Percentiles rank a stretch among this genome's conserved stretches.
phyloP scores from a whole-genome alignment of 2,797 vertebrate species.

The Sebastes steindachneri region DNA sequence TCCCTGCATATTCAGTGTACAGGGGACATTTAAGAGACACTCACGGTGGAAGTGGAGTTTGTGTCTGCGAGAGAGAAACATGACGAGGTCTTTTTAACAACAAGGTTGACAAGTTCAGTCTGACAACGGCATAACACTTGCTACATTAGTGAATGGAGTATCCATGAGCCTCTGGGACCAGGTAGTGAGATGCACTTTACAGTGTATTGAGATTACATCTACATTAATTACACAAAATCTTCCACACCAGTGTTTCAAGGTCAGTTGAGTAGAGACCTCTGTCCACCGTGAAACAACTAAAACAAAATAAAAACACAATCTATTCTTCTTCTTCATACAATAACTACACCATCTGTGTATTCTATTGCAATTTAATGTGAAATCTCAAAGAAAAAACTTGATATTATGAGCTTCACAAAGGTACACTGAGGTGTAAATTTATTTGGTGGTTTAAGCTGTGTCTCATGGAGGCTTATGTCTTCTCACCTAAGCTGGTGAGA shows the following conservation, averaged over 20 bases:
- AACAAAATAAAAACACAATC: not conserved
- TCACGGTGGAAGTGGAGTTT: constrained; percentile 7
- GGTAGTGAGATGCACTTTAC: not conserved
- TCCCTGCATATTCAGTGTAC: not conserved
- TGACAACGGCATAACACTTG: not conserved
- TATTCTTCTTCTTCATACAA: not conserved
- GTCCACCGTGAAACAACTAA: not conserved
- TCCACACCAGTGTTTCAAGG: not conserved
- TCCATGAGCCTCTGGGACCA: not conserved
- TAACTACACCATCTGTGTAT: not conserved
- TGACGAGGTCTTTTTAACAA: not conserved
- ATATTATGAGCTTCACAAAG: not conserved
- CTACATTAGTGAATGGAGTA: not conserved
- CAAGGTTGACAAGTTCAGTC: not conserved
- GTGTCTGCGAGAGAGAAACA: not conserved
- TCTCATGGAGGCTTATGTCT: not conserved
- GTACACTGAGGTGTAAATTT: not conserved
- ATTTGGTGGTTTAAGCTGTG: not conserved
- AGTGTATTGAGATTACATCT: not conserved
- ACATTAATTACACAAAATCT: not conserved
- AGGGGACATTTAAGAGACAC: constrained; percentile 1
- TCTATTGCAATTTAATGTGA: not conserved
- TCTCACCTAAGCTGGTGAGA: not conserved
- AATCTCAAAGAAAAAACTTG: not conserved
- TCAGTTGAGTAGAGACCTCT: not conserved